Conservation (phyloP, 2,797 vertebrate species). For the Fratercula arctica region DNA sequence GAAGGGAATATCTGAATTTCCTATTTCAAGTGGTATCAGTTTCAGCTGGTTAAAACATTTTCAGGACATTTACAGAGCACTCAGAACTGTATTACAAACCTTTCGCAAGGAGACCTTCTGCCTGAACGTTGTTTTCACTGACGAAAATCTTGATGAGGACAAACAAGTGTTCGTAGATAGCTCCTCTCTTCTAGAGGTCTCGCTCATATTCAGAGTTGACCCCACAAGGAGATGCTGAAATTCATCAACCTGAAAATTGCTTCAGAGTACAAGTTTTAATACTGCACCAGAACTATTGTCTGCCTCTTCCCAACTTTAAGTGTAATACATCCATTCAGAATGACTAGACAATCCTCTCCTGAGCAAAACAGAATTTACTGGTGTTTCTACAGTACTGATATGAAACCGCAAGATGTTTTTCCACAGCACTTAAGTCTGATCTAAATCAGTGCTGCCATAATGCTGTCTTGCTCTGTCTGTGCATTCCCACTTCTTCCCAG, state of each 20-base stretch:
- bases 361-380: background rate
- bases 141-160: background rate
- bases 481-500: background rate
- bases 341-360: background rate
- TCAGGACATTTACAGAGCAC: background rate
- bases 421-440: background rate
- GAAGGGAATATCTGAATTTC: background rate
- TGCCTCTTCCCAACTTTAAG: background rate
- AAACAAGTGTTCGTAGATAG: background rate
- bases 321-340: background rate
- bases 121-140: background rate
- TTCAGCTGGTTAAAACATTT: background rate
- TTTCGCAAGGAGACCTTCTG: background rate
- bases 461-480: background rate
- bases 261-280: background rate
- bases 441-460: background rate
- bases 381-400: background rate
- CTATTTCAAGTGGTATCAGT: background rate
- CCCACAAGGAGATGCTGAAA: background rate
- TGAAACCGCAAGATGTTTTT: background rate
- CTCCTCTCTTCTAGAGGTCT: background rate
- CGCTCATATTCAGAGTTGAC: background rate
- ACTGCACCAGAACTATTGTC: background rate
- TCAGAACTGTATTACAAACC: background rate
- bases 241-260: background rate